These are phyloP conservation scores for Semnopithecus entellus DNA, from an alignment of 2,113 vertebrate genomes.

Conservation along the genomic window DNA sequence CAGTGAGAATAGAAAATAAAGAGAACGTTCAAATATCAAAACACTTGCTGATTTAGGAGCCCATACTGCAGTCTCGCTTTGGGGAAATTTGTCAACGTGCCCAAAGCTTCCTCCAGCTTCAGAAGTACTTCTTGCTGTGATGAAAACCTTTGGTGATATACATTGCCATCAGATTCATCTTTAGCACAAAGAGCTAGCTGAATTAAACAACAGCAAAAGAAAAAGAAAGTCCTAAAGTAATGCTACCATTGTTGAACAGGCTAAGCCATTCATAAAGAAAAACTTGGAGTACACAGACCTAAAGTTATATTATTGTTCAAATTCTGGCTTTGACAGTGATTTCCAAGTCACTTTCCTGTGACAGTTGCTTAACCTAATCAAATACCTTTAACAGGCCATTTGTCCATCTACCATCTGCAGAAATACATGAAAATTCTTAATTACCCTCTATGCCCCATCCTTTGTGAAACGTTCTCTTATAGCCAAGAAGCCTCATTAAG, in stretches of 20 bases:
- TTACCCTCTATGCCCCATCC: background rate
- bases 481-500: background rate
- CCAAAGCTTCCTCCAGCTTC: background rate
- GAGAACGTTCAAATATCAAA: conserved; percentile 2
- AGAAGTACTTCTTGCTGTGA: background rate
- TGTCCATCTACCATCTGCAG: background rate
- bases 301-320: background rate
- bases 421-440: background rate
- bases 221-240: background rate
- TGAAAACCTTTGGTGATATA: conserved; percentile 7
- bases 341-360: background rate
- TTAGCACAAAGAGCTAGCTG: background rate
- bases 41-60: conserved; percentile 2
- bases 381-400: background rate
- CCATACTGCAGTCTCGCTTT: background rate
- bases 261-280: background rate
- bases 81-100: background rate
- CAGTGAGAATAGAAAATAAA: conserved; percentile 24
- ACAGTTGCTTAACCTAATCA: background rate
- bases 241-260: background rate
- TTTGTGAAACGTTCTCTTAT: background rate
- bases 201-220: background rate
- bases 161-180: background rate
- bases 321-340: background rate
- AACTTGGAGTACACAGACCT: background rate